A percentile compares a stretch with the other conserved stretches of the same genome.
Evolutionary conservation across 2,888 invertebrate species (phyloP).

Genomic region (Ormyrus rosae): DNA sequence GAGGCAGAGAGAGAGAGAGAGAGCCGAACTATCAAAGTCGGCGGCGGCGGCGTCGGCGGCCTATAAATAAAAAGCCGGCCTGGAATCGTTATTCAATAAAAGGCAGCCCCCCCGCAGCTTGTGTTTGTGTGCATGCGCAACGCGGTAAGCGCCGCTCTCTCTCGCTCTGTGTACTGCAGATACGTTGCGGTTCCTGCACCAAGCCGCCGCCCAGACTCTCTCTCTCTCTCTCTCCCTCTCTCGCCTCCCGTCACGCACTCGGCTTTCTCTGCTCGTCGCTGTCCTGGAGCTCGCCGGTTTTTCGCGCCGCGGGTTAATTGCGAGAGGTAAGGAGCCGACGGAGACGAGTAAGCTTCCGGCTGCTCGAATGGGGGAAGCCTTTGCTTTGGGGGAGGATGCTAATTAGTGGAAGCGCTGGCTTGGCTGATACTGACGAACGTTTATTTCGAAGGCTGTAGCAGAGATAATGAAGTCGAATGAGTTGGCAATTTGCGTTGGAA

Average conservation of each 20-base stretch:
- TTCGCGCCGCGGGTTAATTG: not conserved
- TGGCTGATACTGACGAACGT: too few relatives aligned
- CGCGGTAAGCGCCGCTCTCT: constrained; percentile 60
- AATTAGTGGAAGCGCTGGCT: too few relatives aligned
- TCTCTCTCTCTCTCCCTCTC: not conserved
- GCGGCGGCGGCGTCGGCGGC: not conserved
- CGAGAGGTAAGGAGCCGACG: not conserved
- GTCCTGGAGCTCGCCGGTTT: too few relatives aligned
- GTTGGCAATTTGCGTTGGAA: too few relatives aligned
- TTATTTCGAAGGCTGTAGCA: too few relatives aligned
- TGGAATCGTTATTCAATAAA: constrained; percentile 35
- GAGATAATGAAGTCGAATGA: too few relatives aligned
- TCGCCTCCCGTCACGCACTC: too few relatives aligned
- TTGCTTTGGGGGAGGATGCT: too few relatives aligned
- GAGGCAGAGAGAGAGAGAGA: not conserved
- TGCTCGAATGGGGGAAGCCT: too few relatives aligned
- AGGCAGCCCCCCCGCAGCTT: not conserved
- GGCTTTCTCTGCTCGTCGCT: too few relatives aligned
- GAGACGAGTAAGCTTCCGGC: too few relatives aligned
- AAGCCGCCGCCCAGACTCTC: constrained; percentile 30
- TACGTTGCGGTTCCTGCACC: constrained; percentile 65
- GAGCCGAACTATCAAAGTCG: constrained; percentile 5
- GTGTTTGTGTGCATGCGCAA: constrained; percentile 37
- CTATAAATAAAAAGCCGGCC: constrained; percentile 34
- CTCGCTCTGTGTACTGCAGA: constrained; percentile 63